These are phyloP conservation scores for Tragelaphus eurycerus DNA, from an alignment of 2,797 vertebrate species.

Conservation along the genomic window DNA sequence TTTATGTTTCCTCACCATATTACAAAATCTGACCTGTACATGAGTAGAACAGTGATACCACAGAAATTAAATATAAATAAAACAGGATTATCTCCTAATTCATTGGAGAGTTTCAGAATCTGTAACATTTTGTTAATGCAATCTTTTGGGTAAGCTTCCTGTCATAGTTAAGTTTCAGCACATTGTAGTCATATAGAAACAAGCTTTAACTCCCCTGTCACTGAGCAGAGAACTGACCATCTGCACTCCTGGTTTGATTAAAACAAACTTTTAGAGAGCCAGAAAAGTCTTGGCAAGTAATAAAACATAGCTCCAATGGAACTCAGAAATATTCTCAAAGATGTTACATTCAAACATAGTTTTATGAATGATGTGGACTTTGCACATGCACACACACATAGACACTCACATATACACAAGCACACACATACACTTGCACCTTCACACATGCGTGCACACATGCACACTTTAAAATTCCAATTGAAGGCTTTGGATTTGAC, in stretches of 20 bases:
- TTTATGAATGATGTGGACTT: constrained; percentile 46
- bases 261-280: constrained; percentile 17
- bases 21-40: neutral
- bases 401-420: neutral
- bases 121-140: constrained; percentile 39
- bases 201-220: constrained; percentile 49
- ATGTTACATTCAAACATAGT: constrained; percentile 7
- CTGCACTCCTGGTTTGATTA: constrained; percentile 66
- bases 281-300: constrained; percentile 60
- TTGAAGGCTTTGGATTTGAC: neutral
- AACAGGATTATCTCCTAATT: neutral
- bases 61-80: neutral
- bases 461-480: constrained; percentile 29
- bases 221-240: constrained; percentile 62
- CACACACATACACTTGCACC: neutral
- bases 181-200: constrained; percentile 47
- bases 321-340: constrained; percentile 48
- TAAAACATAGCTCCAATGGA: constrained; percentile 1
- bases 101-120: constrained; percentile 12
- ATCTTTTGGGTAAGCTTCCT: constrained; percentile 23
- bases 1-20: neutral
- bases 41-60: neutral
- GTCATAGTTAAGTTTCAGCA: constrained; percentile 35
- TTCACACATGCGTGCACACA: neutral
- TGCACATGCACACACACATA: neutral